Evolutionary conservation across 2,113 vertebrate genomes (phyloP).

Genomic region (Phoenicopterus ruber): DNA sequence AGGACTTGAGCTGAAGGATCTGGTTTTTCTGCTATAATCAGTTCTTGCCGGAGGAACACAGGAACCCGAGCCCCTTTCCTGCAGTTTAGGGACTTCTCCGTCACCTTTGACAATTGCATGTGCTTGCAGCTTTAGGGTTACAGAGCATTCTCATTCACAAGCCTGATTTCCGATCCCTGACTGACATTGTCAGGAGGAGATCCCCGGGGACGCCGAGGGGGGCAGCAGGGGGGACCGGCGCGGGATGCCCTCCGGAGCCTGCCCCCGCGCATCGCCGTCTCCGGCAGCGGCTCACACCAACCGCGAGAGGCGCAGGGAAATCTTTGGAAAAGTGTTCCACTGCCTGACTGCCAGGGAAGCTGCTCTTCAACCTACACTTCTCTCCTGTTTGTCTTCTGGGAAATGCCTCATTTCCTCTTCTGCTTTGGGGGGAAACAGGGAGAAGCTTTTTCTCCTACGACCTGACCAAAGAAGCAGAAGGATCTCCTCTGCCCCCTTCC

Average conservation of each 20-base stretch:
- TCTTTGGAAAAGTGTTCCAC: not conserved
- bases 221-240: not conserved
- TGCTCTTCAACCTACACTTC: not conserved
- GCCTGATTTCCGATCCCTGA: not conserved
- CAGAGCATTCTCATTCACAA: not conserved
- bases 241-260: not conserved
- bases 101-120: not conserved
- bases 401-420: not conserved
- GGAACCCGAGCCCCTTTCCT: not conserved
- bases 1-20: not conserved
- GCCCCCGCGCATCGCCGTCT: rapidly evolving
- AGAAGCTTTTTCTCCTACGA: not conserved
- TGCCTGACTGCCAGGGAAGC: not conserved
- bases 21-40: not conserved
- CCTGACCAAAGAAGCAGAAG: not conserved
- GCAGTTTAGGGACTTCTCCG: not conserved
- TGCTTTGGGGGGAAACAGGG: not conserved
- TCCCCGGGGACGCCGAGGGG: not conserved
- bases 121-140: not conserved
- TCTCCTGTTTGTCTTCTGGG: not conserved
- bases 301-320: not conserved
- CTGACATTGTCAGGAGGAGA: not conserved
- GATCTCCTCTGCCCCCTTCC: not conserved
- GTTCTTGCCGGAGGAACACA: not conserved
- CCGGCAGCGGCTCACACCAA: not conserved